Evolutionary conservation across 2,888 invertebrate genomes (phyloP).

Genomic region (Lottia gigantea): DNA sequence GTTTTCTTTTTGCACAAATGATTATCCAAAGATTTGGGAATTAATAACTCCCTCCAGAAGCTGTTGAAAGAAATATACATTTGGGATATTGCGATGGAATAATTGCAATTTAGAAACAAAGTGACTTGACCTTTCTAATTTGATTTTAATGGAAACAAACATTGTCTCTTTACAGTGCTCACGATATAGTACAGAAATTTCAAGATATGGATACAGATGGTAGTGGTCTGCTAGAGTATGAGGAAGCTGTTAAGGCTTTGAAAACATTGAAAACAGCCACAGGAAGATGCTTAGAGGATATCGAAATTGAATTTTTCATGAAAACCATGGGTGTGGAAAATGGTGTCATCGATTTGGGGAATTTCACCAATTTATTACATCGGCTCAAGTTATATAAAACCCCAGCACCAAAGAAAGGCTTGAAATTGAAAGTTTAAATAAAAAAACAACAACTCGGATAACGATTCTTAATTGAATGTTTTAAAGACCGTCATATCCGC

Average conservation of each 20-base stretch:
- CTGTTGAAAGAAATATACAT: too few species aligned
- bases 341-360: constrained; percentile 60
- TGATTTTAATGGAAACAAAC: background rate
- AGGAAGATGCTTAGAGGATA: constrained; percentile 53
- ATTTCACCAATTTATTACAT: constrained; percentile 60
- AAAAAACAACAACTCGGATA: background rate
- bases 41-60: too few species aligned
- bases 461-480: too few species aligned
- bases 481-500: too few species aligned
- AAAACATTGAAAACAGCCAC: constrained; percentile 53
- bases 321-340: constrained; percentile 59
- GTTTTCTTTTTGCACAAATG: too few species aligned
- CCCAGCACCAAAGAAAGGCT: constrained; percentile 19
- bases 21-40: too few species aligned
- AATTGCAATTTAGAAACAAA: too few species aligned
- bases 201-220: constrained; percentile 60
- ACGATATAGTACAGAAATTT: constrained; percentile 61
- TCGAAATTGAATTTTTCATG: constrained; percentile 65
- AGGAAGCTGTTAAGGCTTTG: constrained; percentile 59
- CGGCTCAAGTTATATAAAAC: constrained; percentile 62
- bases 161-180: constrained; percentile 46
- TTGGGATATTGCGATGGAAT: too few species aligned
- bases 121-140: too few species aligned
- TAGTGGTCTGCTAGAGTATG: constrained; percentile 60
- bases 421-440: background rate